phyloP scores from a whole-genome alignment of 2,888 invertebrate genomes.

The Pinctada fucata region DNA sequence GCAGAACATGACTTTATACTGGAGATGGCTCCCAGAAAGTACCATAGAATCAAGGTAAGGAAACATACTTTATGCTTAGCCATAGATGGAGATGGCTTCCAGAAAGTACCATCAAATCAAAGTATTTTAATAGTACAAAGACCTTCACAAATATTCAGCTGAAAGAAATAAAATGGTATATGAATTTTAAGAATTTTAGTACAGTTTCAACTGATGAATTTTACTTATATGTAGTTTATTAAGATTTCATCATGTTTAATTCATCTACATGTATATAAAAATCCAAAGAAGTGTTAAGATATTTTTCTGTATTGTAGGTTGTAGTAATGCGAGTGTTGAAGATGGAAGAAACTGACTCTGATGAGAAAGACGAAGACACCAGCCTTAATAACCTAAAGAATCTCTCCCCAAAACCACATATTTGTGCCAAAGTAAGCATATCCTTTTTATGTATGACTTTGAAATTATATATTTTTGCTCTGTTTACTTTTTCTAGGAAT shows the following conservation, averaged over 20 bases:
- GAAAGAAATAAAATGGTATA: too few relatives aligned
- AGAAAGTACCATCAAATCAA: slow-evolving; percentile 66
- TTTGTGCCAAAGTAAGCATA: slow-evolving; percentile 70
- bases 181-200: too few relatives aligned
- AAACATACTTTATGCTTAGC: slow-evolving; percentile 65
- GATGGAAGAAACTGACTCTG: slow-evolving; percentile 45
- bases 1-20: slow-evolving; percentile 74
- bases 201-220: too few relatives aligned
- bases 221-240: too few relatives aligned
- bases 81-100: slow-evolving; percentile 63
- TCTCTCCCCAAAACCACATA: slow-evolving; percentile 58
- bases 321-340: slow-evolving; percentile 65
- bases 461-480: too few relatives aligned
- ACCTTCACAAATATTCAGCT: too few relatives aligned
- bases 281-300: too few relatives aligned
- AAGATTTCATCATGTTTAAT: too few relatives aligned
- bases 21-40: slow-evolving; percentile 57
- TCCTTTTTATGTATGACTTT: not conserved
- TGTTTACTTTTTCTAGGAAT: too few relatives aligned
- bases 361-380: slow-evolving; percentile 45
- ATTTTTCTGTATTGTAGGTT: slow-evolving; percentile 53
- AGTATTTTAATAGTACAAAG: slow-evolving; percentile 48
- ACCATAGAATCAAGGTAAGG: slow-evolving; percentile 72
- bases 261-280: too few relatives aligned
- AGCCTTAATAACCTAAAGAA: slow-evolving; percentile 26